A percentile compares a stretch with the other conserved stretches of the same genome.
phyloP scores from a whole-genome alignment of 2,888 invertebrate species.

The Zaprionus bogoriensis region DNA sequence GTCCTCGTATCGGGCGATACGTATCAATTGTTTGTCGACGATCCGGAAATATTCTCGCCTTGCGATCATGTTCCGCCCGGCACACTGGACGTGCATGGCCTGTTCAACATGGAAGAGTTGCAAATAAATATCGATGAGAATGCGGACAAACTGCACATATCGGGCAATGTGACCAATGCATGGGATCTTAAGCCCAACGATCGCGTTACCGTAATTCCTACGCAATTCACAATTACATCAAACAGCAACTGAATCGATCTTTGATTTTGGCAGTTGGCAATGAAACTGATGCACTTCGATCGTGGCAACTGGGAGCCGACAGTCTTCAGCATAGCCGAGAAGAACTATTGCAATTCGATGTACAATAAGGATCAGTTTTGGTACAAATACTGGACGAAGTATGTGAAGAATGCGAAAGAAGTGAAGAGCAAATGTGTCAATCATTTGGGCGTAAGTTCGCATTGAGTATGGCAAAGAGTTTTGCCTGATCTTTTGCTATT shows the following conservation, averaged over 20 bases:
- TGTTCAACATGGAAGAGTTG: background rate
- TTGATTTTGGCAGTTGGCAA: background rate
- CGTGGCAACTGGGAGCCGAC: background rate
- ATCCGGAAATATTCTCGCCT: background rate
- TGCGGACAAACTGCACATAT: background rate
- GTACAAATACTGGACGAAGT: background rate
- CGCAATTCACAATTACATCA: background rate
- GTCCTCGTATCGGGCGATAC: background rate
- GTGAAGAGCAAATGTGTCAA: background rate
- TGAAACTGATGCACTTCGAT: background rate
- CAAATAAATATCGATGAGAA: background rate
- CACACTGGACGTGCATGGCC: background rate
- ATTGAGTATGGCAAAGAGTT: background rate
- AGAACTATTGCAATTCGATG: background rate
- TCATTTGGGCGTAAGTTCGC: background rate
- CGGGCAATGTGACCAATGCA: background rate
- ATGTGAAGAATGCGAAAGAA: background rate
- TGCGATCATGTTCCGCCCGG: background rate
- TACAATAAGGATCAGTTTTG: background rate
- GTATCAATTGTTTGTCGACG: background rate
- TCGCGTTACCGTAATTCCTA: background rate
- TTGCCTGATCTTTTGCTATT: background rate
- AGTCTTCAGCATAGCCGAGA: background rate
- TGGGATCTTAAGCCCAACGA: background rate
- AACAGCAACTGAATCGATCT: background rate